Base-by-base conservation (phyloP, 2,888 invertebrate species). In the Andrena dorsata region DNA sequence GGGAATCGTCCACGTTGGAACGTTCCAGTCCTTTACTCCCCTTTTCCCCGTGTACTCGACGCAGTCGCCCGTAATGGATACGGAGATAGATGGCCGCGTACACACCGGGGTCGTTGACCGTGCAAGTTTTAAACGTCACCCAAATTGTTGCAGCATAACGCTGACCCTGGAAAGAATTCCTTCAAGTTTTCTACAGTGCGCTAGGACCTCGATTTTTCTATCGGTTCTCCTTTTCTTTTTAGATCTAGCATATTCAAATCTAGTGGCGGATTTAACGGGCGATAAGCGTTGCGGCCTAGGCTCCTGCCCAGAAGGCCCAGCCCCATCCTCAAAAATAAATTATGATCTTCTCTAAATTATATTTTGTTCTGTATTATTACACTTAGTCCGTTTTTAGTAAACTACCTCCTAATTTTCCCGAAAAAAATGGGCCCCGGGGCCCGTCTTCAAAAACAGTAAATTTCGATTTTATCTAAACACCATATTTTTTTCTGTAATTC, bases 31-130 rank as follows among this genome's bases (percentile, higher is more conserved):
- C 79, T 79, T 78, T 64, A 28, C 69, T 56, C 47, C 28, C 35
- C 35, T 20, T 69, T 78, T 64, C 63, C 30, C 78, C 64, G 51
- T 61, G 61, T 61, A 41, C 35, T 32, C 63, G 30, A 28, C 28
- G 13, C 64, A 64, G 63, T 41, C 79, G 32, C 0, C 35, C 69
- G 64, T 79, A 69, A 69, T 79, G 64, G 79, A 79, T 64, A 78
- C 69, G 56, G 26, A 58, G 69, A 78, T 78, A 70, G 69, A 64
- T 78, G 69, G 56, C 32, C 30, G 8, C 56, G 47, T 35, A 23
- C 70, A 64, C 69, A 51, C 1, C 23, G 20, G 32, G 30, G 8
- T 73, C 74, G 66, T 58, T 65, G 61, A 68, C 61, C 61, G 68
- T 63, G 47, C 47, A 64, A n/a, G 26, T 32, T 68, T 32, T 76